Evolutionary conservation across 2,888 invertebrate genomes (phyloP).

Genomic region (Heliconius cydno): DNA sequence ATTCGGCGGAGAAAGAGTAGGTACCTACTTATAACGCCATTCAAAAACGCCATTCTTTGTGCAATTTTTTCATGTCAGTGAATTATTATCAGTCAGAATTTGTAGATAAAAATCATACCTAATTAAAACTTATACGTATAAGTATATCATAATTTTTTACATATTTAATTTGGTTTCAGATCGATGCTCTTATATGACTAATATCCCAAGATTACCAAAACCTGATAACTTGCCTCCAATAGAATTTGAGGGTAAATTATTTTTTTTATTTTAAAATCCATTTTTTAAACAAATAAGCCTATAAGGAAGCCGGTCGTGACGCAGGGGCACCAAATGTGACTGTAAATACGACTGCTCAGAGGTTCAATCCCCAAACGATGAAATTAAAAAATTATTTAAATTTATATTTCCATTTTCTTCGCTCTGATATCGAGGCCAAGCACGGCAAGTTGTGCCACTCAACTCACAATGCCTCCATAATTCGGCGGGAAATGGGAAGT

Average conservation of each 20-base stretch:
- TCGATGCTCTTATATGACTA: conserved; percentile 66
- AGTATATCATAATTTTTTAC: too few species aligned
- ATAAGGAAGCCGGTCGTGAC: too few species aligned
- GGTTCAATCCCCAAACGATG: too few species aligned
- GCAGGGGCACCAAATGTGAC: too few species aligned
- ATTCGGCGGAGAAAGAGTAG: too few species aligned
- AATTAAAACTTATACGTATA: background rate
- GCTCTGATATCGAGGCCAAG: background rate
- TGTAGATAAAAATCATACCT: background rate
- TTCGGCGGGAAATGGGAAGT: too few species aligned
- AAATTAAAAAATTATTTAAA: too few species aligned
- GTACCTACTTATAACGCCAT: background rate
- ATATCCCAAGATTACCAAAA: conserved; percentile 64
- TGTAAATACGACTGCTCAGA: too few species aligned
- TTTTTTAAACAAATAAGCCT: too few species aligned
- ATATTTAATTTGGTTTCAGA: conserved; percentile 49
- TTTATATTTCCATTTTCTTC: too few species aligned
- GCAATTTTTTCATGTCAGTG: background rate
- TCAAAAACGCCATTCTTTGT: background rate
- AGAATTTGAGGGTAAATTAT: conserved; percentile 16
- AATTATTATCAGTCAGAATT: background rate
- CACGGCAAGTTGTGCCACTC: background rate
- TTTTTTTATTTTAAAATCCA: too few species aligned
- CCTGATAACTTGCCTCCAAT: conserved; percentile 60
- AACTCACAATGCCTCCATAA: too few species aligned